Conservation (phyloP, 2,888 invertebrate species). For the Spilarctia lutea region DNA sequence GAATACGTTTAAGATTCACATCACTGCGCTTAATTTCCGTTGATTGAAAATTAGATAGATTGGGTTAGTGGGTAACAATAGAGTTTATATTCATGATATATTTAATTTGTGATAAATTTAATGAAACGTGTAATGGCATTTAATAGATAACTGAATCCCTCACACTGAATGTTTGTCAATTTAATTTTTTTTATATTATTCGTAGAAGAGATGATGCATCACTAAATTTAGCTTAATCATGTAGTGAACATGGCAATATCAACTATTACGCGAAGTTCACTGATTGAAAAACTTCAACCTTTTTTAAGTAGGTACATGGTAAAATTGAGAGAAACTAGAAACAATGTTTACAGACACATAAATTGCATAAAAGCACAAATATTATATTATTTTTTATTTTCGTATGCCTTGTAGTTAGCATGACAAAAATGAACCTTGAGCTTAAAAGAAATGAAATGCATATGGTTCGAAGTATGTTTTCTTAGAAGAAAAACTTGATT, state of each 20-base stretch:
- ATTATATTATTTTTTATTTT: too few species aligned
- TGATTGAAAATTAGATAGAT: slow-evolving; percentile 40
- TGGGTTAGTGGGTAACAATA: slow-evolving; percentile 33
- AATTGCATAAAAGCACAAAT: not conserved
- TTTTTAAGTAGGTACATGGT: not conserved
- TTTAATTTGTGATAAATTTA: slow-evolving; percentile 26
- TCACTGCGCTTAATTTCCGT: slow-evolving; percentile 30
- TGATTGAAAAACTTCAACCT: too few species aligned
- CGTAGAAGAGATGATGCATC: not conserved
- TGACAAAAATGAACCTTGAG: too few species aligned
- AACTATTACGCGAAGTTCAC: too few species aligned
- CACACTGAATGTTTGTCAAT: not conserved
- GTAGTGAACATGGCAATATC: too few species aligned
- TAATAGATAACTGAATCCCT: slow-evolving; percentile 9
- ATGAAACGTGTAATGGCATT: slow-evolving; percentile 12
- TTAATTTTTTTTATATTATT: not conserved
- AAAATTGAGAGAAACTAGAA: not conserved
- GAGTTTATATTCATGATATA: slow-evolving; percentile 32
- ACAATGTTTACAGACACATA: not conserved
- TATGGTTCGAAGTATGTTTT: too few species aligned
- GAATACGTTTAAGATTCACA: slow-evolving; percentile 23
- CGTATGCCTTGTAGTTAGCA: too few species aligned
- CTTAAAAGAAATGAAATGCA: too few species aligned
- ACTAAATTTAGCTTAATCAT: not conserved
- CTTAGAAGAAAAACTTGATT: too few species aligned